Base-by-base conservation (phyloP, 2,797 vertebrate genomes). In the Lagocephalus sceleratus region DNA sequence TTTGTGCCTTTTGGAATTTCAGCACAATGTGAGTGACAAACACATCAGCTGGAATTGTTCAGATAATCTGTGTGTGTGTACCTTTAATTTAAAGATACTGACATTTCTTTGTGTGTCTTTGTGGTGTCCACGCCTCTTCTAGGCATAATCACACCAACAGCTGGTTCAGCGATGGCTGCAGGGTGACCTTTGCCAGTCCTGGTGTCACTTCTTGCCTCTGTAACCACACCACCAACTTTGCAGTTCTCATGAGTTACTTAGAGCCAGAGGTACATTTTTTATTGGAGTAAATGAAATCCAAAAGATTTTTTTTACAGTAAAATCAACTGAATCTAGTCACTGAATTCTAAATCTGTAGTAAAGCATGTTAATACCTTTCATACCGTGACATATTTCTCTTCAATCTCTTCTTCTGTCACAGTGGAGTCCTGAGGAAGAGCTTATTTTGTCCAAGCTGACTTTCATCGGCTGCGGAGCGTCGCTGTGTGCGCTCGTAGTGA, bases 161-260 rank as follows among this genome's bases (percentile, higher is more conserved):
- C 60, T 92, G 92, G 92, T 92, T 91, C 73, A 87, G 56, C 46
- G 84, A 87, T 42, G 91, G 90, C 26, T 93, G 91, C 71, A 63
- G 60, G 26, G 78, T 91, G 61, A 82, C 80, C 20, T 66, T 75
- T 51, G 63, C 65, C 0, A 55, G 63, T 60, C 63, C 87, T 39
- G 73, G 73, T 23, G 60, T 75, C 56, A 91, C 85, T n/a, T 87
- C 88, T 51, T 93, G 91, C 73, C 68, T 78, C 8, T 93, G 92
- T 76, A 91, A 90, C 83, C 92, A 93, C 75, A 93, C 91, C 56
- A 93, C 91, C 57, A 92, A 92, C 76, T 93, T 92, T 78, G 91
- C 91, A 15, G 86, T 92, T 47, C 72, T 93, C 56, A 91, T 93
- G 90, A 92, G 91, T 66, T 92, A 91, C 68, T 53, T 90, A 44